phyloP scores from a whole-genome alignment of 1,140 invertebrate species.

The Drosophila pruinosa region DNA sequence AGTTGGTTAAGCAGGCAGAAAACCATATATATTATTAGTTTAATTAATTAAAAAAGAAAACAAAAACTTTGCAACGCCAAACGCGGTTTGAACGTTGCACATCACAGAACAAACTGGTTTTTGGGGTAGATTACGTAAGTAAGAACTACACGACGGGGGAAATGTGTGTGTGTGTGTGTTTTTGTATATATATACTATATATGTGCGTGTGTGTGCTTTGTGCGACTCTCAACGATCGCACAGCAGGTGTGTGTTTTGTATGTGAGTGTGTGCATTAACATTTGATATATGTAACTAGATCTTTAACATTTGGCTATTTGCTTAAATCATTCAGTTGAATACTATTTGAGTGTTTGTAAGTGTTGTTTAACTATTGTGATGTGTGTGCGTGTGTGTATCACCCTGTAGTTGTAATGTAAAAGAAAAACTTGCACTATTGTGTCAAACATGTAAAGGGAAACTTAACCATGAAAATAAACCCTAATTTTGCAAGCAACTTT shows the following conservation, averaged over 20 bases:
- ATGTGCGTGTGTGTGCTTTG: conserved; percentile 1
- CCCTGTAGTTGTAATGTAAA: conserved; percentile 39
- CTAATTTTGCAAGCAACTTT: conserved; percentile 48
- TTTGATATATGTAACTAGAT: conserved; percentile 40
- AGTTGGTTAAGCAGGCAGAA: conserved; percentile 7
- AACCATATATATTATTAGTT: conserved; percentile 36
- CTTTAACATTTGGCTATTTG: conserved; percentile 54
- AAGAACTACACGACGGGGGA: conserved; percentile 20
- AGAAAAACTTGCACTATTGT: conserved; percentile 38
- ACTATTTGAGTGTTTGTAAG: conserved; percentile 42
- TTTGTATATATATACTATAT: too few relatives aligned
- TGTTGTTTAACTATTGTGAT: conserved; percentile 24
- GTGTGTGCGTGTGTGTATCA: conserved; percentile 29
- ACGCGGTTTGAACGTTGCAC: conserved; percentile 50
- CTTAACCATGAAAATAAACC: conserved; percentile 38
- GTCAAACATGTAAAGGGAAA: conserved; percentile 29
- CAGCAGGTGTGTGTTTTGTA: conserved; percentile 12
- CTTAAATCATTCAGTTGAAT: conserved; percentile 38
- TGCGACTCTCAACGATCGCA: conserved; percentile 10
- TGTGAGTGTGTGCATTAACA: conserved; percentile 18
- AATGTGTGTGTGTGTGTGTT: not conserved
- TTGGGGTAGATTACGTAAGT: conserved; percentile 29
- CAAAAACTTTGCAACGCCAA: conserved; percentile 61
- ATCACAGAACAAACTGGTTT: conserved; percentile 80
- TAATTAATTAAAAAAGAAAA: conserved; percentile 49